A percentile compares a stretch with the other conserved stretches of the same genome.
Evolutionary conservation across 2,797 vertebrate genomes (phyloP).

Genomic region (Malurus leucopterus): DNA sequence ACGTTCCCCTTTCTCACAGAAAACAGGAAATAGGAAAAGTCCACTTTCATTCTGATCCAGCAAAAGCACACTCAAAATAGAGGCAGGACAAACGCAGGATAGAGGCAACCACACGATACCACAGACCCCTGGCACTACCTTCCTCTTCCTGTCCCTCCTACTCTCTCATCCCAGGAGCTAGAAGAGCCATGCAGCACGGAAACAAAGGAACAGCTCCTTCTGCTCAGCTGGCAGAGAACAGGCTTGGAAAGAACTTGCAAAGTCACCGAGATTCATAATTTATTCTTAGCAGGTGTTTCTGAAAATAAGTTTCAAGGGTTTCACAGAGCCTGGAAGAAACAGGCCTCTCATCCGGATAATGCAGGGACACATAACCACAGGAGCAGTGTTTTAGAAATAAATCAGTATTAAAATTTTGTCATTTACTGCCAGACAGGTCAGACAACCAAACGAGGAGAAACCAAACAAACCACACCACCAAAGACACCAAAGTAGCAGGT

Average conservation of each 20-base stretch:
- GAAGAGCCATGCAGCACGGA: background rate
- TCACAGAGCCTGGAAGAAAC: background rate
- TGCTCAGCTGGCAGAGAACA: background rate
- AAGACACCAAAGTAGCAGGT: background rate
- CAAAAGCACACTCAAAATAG: background rate
- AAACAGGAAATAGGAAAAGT: background rate
- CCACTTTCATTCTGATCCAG: background rate
- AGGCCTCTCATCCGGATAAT: background rate
- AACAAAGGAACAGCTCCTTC: background rate
- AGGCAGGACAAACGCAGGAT: background rate
- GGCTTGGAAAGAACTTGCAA: background rate
- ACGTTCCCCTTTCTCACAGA: accelerated
- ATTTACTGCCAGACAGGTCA: background rate
- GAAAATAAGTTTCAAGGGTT: background rate
- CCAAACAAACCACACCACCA: background rate
- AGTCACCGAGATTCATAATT: background rate
- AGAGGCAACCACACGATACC: background rate
- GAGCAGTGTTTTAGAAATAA: background rate
- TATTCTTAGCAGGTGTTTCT: background rate
- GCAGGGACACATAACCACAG: accelerated
- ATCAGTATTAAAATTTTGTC: background rate
- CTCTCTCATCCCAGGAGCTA: background rate
- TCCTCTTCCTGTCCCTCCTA: background rate
- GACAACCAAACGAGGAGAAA: background rate
- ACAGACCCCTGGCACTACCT: background rate